Percentiles rank a stretch among this genome's conserved stretches.
These are phyloP conservation scores for Saccostrea glomerata DNA, from an alignment of 1,140 invertebrate genomes.

Conservation along the genomic window DNA sequence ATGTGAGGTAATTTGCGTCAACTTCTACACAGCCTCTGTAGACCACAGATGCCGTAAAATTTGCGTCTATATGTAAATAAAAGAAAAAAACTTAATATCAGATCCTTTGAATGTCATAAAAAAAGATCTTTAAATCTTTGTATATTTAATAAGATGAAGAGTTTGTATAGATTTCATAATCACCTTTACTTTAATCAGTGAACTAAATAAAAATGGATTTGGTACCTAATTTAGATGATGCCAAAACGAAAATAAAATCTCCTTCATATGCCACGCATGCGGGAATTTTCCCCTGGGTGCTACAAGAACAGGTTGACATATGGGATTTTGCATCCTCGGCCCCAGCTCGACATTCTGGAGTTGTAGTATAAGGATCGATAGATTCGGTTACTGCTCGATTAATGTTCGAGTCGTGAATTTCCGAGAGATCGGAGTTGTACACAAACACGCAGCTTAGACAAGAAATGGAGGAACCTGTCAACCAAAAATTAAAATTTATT, in stretches of 20 bases:
- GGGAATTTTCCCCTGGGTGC: neutral
- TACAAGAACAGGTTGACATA: neutral
- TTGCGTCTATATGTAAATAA: neutral
- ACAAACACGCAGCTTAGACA: neutral
- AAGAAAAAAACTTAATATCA: neutral
- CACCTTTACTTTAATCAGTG: neutral
- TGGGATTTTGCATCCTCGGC: neutral
- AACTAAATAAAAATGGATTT: neutral
- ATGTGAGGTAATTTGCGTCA: neutral
- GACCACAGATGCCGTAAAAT: neutral
- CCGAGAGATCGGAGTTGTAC: neutral
- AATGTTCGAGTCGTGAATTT: neutral
- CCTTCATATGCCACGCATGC: constrained; percentile 14
- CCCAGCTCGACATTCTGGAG: neutral
- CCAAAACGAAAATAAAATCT: neutral
- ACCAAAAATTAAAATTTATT: neutral
- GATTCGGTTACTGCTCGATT: neutral
- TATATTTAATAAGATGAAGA: neutral
- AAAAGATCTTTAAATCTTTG: too few species aligned
- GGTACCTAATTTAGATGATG: neutral
- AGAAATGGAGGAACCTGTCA: neutral
- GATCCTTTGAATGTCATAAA: neutral
- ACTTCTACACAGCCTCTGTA: constrained; percentile 10
- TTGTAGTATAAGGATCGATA: neutral
- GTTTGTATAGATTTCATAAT: neutral